Evolutionary conservation across 1,140 invertebrate species (phyloP).

Genomic region (Panagrolaimus sp.): DNA sequence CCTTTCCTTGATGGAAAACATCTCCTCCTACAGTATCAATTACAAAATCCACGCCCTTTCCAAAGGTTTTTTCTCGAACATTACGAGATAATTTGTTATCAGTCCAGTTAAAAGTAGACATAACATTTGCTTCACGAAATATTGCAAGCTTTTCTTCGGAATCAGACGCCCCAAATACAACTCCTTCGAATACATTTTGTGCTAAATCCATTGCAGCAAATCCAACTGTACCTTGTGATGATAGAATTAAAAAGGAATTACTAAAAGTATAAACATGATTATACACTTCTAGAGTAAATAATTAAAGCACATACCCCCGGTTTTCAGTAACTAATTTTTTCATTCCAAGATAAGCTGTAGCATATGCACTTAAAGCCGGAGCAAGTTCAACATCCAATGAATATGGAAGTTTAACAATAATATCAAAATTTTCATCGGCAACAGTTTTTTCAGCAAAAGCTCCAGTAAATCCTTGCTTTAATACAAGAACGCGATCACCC

Average conservation of each 20-base stretch:
- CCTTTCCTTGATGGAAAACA: slow-evolving; percentile 27
- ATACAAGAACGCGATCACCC: slow-evolving; percentile 31
- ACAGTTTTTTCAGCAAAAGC: slow-evolving; percentile 33
- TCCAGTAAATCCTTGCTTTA: slow-evolving; percentile 29
- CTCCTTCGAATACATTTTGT: slow-evolving; percentile 33
- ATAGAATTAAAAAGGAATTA: slow-evolving; percentile 25
- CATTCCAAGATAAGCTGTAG: slow-evolving; percentile 36
- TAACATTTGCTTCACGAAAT: slow-evolving; percentile 27
- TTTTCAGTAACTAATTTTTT: slow-evolving; percentile 29
- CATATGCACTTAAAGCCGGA: slow-evolving; percentile 31
- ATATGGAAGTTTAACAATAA: slow-evolving; percentile 33
- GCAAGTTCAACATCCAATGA: slow-evolving; percentile 32
- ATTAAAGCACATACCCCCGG: slow-evolving; percentile 27
- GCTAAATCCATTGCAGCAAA: slow-evolving; percentile 37
- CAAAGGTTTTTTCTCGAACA: slow-evolving; percentile 31
- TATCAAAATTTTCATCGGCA: slow-evolving; percentile 25
- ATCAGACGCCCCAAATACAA: slow-evolving; percentile 37
- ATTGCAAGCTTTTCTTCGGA: slow-evolving; percentile 32
- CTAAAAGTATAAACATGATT: slow-evolving; percentile 9
- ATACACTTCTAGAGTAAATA: not conserved
- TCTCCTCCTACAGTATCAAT: slow-evolving; percentile 39
- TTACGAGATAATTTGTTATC: slow-evolving; percentile 23
- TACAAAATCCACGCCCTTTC: slow-evolving; percentile 37
- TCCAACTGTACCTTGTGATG: slow-evolving; percentile 29
- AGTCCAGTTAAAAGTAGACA: slow-evolving; percentile 34